Base-by-base conservation (phyloP, 2,797 vertebrate species). In the Rhynchonycteris naso region DNA sequence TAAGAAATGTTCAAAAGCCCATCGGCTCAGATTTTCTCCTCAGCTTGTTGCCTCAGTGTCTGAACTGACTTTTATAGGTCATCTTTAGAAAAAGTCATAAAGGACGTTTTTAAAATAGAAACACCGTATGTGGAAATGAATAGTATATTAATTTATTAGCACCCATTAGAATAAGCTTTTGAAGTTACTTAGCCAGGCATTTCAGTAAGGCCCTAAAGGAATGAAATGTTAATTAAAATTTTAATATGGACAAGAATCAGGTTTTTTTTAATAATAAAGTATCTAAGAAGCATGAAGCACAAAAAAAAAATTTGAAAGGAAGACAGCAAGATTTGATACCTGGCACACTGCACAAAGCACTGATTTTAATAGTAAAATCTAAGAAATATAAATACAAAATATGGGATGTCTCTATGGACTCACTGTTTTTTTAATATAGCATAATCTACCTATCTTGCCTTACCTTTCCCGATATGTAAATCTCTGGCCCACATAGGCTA, bases 181-280 rank as follows among this genome's bases (percentile, higher is more conserved):
- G 83, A 91, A 91, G 43, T 81, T 85, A 95, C 47, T 94, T 91
- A 94, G 79, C 54, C 89, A 92, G 81, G 83, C 54, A 61, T 96
- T 96, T 96, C 81, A 81, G 38, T 54, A 65, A 95, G 68, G 63
- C 76, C 94, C 72, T 63, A 78, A 87, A 96, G 91, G 59, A 90
- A 90, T 84, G 63, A 97, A 96, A 85, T 92, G 61, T 86, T 97
- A 93, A 95, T 97, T 95, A 96, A 95, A 96, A 91, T 50, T n/a
- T n/a, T n/a, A n/a, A n/a, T n/a, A n/a, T n/a, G n/a, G n/a, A n/a
- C n/a, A n/a, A n/a, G n/a, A n/a, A n/a, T n/a, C n/a, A n/a, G n/a
- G n/a, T n/a, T n/a, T n/a, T n/a, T n/a, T n/a, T n/a, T n/a, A n/a
- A n/a, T n/a, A n/a, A n/a, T n/a, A n/a, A n/a, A n/a, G n/a, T n/a